A percentile compares a stretch with the other conserved stretches of the same genome.
Evolutionary conservation across 2,113 vertebrate genomes (phyloP).

Genomic region (Alethe castanea): DNA sequence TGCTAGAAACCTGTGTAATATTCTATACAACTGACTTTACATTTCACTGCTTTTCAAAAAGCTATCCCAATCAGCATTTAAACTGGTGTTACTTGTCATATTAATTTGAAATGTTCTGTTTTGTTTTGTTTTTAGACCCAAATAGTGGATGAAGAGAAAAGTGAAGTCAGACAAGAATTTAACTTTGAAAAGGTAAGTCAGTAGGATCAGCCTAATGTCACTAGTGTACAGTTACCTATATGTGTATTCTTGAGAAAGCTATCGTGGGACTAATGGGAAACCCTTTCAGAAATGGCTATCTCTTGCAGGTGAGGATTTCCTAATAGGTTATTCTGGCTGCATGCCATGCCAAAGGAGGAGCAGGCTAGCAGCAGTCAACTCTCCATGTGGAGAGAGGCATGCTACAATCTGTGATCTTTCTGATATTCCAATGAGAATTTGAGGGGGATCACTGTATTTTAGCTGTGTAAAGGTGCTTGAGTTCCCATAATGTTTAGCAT

Average conservation of each 20-base stretch:
- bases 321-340: not conserved
- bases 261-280: rapidly evolving
- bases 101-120: not conserved
- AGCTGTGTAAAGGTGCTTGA: not conserved
- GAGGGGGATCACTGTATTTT: not conserved
- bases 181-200: conserved; percentile 87
- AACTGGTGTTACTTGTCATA: not conserved
- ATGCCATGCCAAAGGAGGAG: not conserved
- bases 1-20: not conserved
- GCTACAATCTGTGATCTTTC: not conserved
- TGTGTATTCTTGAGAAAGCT: not conserved
- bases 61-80: not conserved
- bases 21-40: not conserved
- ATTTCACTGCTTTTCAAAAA: not conserved
- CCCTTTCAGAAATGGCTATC: not conserved
- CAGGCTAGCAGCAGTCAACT: not conserved
- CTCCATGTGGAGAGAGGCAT: rapidly evolving
- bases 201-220: not conserved
- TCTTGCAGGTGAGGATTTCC: not conserved
- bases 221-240: not conserved
- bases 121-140: conserved; percentile 46
- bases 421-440: not conserved
- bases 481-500: not conserved
- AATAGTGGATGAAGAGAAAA: conserved; percentile 40
- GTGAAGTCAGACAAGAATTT: conserved; percentile 67